Evolutionary conservation across 2,113 vertebrate genomes (phyloP), one percentile per base, ranked within the genome.

Genomic region (Xerus inauris): DNA sequence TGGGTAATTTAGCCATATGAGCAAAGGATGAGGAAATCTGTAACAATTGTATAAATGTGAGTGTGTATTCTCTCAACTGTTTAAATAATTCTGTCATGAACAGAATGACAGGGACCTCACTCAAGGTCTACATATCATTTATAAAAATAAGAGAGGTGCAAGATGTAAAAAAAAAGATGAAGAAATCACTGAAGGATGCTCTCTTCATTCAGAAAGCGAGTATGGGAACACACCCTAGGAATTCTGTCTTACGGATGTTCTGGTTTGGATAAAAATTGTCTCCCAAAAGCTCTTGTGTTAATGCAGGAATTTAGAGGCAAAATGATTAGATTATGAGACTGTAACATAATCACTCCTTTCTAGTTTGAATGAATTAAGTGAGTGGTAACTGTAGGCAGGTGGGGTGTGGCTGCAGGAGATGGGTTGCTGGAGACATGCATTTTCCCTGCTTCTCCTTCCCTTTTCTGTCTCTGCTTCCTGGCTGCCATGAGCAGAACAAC

Each of bases 1-100:
- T 85, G 85, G 76, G 65, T 93, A 72, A 94, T 94, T 96, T 95
- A 94, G 73, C 12, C 69, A 62, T 30, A 64, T 22, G 42, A 94
- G 81, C n/a, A 93, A 90, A 73, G 77, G 40, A 51, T 35, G 19
- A 79, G 35, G 19, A 86, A 67, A 9, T 76, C 17, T 84, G 38
- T 69, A 76, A 49, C 3, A 7, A 57, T 59, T 76, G 14, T 80
- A 0, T 5, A 54, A 59, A 28, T 42, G 24, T 51, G 26, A 64
- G 59, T 45, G 16, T 82, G 62, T 88, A 16, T 80, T 88, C 72
- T 94, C 6, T 13, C 4, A 59, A 14, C 69, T 91, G 57, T 94
- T 72, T n/a, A 45, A 67, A 62, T 45, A 91, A 94, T 91, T 91
- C 47, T 84, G 38, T 64, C 72, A 30, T 42, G 54, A 40, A 17